Base-by-base conservation (phyloP, 1,140 invertebrate species). In the Leptopilina clavipes region DNA sequence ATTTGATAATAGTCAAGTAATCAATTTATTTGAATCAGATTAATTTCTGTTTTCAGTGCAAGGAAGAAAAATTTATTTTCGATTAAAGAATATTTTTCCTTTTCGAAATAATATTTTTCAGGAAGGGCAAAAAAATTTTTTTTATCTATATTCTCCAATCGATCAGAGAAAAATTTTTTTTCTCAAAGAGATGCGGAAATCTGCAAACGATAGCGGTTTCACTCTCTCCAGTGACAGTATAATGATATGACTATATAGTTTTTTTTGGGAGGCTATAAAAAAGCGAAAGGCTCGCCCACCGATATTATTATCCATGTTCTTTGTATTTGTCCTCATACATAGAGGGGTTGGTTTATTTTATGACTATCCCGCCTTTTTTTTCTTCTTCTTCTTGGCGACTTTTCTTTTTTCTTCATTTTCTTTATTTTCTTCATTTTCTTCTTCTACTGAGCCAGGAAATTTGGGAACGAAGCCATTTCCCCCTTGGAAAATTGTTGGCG, bases 391-490 rank as follows among this genome's bases (percentile, higher is more conserved):
- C 14, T 14, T 48, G 25, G 25, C 25, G 25, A 31, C 25, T 31
- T 31, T 31, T 31, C 25, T 31, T 31, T 44, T 9, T 1, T 12
- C 8, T 14, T 48, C 45, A 0, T 17, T 17, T 17, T 17, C n/a
- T 17, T 52, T 17, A 6, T 52, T 52, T 52, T 14, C 12, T 48
- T 48, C 12, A 5, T 14, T 40, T 71, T 37, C 17, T 37, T 40
- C 18, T 59, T 12, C 9, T 19, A 59, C 12, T 10, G 3, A 65
- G 59, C 59, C 59, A 65, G 59, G 59, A 65, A 65, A 65, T 65
- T 37, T 37, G 59, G 59, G 59, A 65, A 65, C 59, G 59, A 65
- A 65, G 59, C 59, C 59, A 65, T 65, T 65, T 65, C 59, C 59
- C 59, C 6, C 14, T 31, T 40, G 2, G 37, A 40, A 52, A 52